Conservation (phyloP, 2,888 invertebrate genomes). For the Ypsolopha sequella region DNA sequence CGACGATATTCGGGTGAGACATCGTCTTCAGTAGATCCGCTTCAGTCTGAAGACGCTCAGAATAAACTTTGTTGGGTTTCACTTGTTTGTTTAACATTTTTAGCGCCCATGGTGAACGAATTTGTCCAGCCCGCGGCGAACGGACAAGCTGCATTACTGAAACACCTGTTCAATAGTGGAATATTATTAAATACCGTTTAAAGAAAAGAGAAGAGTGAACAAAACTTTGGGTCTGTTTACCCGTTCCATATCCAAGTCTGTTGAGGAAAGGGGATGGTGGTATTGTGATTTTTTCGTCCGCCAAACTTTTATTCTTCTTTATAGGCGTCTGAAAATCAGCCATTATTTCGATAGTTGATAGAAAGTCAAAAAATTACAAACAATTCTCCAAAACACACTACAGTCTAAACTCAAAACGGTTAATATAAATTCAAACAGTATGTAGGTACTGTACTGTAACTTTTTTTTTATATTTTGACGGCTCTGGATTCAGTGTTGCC, state of each 20-base stretch:
- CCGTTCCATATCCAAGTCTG: slow-evolving; percentile 83
- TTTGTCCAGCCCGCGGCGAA: slow-evolving; percentile 75
- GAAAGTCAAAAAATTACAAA: slow-evolving; percentile 8
- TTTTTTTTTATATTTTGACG: too few species aligned
- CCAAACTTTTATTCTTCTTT: slow-evolving; percentile 26
- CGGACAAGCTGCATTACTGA: slow-evolving; percentile 82
- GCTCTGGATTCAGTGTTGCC: too few species aligned
- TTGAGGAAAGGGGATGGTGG: slow-evolving; percentile 82
- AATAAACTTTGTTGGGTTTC: slow-evolving; percentile 50
- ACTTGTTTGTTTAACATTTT: slow-evolving; percentile 76
- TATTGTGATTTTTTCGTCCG: slow-evolving; percentile 53
- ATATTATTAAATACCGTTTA: neutral
- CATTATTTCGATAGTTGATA: slow-evolving; percentile 21
- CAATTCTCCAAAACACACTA: slow-evolving; percentile 1
- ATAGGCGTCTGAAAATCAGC: slow-evolving; percentile 52
- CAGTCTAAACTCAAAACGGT: too few species aligned
- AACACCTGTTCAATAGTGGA: slow-evolving; percentile 67
- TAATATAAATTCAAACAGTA: too few species aligned
- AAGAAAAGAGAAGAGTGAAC: neutral
- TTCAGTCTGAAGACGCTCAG: slow-evolving; percentile 75
- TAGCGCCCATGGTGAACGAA: slow-evolving; percentile 88
- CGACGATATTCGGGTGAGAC: slow-evolving; percentile 87
- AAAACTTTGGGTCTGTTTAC: slow-evolving; percentile 31
- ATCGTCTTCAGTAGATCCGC: slow-evolving; percentile 77
- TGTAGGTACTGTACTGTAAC: too few species aligned